Evolutionary conservation across 2,797 vertebrate species (phyloP).

Genomic region (Manis javanica): DNA sequence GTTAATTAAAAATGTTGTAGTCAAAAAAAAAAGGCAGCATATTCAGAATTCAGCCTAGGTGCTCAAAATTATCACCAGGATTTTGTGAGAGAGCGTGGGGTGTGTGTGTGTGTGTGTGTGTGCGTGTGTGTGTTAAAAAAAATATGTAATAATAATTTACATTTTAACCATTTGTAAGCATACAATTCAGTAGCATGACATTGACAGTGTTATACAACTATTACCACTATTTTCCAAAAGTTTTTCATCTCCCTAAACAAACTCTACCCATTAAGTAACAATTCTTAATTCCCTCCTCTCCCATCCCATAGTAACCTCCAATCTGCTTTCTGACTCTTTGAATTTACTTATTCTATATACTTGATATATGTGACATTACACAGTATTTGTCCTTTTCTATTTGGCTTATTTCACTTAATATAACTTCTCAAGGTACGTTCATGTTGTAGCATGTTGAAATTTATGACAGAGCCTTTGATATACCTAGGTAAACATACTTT

Average conservation of each 20-base stretch:
- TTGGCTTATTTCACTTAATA: background rate
- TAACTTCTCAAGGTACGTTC: background rate
- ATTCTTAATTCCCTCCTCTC: background rate
- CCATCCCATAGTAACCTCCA: background rate
- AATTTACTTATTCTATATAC: background rate
- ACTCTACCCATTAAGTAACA: background rate
- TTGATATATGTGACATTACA: background rate
- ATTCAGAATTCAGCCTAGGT: background rate
- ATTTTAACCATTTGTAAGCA: background rate
- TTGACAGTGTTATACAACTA: background rate
- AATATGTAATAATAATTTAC: background rate
- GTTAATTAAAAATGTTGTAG: too few species aligned
- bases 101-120: background rate
- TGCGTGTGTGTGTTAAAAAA: background rate
- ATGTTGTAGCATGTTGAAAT: background rate
- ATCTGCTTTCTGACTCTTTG: background rate
- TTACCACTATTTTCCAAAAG: background rate
- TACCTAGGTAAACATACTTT: background rate
- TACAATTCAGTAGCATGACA: background rate
- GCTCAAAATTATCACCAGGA: background rate
- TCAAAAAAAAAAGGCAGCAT: background rate
- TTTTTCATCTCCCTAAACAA: background rate
- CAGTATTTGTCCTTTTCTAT: background rate
- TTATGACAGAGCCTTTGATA: background rate
- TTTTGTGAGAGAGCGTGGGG: background rate